Conservation (phyloP, 2,113 vertebrate genomes). For the Sus scrofa region T2T-Sscrofa CM000820.6:87308001-87308500, state of each 20-base stretch:
- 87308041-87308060: background rate
- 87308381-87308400: background rate
- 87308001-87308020: background rate
- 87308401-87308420: background rate
- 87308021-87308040: background rate
- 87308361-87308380: background rate
- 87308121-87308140: background rate
- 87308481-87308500: background rate
- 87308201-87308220: background rate
- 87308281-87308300: background rate
- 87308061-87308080: background rate
- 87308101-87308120: background rate
- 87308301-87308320: background rate
- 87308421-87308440: background rate
- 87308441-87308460: background rate
- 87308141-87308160: background rate
- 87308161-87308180: background rate
- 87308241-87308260: background rate
- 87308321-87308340: background rate
- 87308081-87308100: conserved; percentile 2
- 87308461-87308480: background rate
- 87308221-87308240: background rate
- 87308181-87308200: background rate
- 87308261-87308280: background rate
- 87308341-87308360: background rate